These are phyloP conservation scores for Musca vetustissima DNA, from an alignment of 1,140 invertebrate genomes.

Conservation along the genomic window DNA sequence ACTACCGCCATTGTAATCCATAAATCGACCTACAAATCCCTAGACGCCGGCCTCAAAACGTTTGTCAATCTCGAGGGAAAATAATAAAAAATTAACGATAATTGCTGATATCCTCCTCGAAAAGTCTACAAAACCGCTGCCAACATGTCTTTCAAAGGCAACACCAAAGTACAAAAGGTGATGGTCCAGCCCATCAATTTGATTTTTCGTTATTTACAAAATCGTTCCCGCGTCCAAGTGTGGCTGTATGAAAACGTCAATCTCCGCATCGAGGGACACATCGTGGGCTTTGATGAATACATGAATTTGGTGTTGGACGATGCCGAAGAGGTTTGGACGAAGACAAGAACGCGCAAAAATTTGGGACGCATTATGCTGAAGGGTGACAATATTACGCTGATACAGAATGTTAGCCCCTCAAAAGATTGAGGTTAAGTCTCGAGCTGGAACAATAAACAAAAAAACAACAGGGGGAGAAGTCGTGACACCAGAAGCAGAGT, in stretches of 20 bases:
- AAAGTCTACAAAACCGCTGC: not conserved
- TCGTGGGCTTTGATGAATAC: slow-evolving; percentile 99
- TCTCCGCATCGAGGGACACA: slow-evolving; percentile 94
- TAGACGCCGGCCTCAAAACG: no score
- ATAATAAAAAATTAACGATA: no score
- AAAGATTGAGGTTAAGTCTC: slow-evolving; percentile 42
- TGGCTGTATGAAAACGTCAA: slow-evolving; percentile 97
- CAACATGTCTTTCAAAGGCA: slow-evolving; percentile 88
- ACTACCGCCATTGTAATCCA: no score
- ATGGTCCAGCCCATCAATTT: slow-evolving; percentile 98
- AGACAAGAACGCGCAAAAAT: slow-evolving; percentile 81
- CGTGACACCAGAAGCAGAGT: no score
- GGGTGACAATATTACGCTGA: slow-evolving; percentile 97
- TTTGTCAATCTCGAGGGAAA: no score
- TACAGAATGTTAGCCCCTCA: slow-evolving; percentile 77
- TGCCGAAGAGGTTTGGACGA: slow-evolving; percentile 92
- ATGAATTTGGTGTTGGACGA: slow-evolving; percentile 99
- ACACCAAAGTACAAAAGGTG: slow-evolving; percentile 96
- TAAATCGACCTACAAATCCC: no score
- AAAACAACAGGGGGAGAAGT: not conserved
- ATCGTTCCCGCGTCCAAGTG: slow-evolving; percentile 92
- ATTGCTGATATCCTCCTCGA: no score
- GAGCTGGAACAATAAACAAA: not conserved
- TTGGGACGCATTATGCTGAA: slow-evolving; percentile 86
- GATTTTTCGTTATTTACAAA: slow-evolving; percentile 91